Evolutionary conservation across 2,797 vertebrate species (phyloP).

Genomic region (Manis javanica): DNA sequence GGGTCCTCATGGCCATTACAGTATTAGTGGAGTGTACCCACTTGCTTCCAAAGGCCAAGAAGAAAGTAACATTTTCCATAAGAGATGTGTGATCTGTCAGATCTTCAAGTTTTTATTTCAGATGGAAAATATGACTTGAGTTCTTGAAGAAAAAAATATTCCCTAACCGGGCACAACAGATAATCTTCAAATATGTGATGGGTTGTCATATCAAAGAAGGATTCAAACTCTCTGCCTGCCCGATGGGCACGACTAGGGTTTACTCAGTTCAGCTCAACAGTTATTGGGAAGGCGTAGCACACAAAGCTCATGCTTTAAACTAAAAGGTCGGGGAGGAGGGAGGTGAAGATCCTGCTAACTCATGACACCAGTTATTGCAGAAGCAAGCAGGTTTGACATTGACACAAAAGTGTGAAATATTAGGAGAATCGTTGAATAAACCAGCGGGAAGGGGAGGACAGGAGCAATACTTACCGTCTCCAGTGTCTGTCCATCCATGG

Average conservation of each 20-base stretch:
- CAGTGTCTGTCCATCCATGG: neutral
- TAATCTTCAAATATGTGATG: conserved; percentile 54
- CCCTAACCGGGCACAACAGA: neutral
- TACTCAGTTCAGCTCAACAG: neutral
- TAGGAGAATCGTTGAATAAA: neutral
- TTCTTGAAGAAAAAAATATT: conserved; percentile 49
- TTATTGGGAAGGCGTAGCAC: neutral
- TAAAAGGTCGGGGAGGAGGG: neutral
- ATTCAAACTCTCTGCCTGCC: neutral
- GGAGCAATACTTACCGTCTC: neutral
- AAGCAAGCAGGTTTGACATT: conserved; percentile 32
- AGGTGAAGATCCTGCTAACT: neutral
- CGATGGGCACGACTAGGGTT: neutral
- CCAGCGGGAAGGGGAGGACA: conserved; percentile 12
- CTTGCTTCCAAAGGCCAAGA: conserved; percentile 43
- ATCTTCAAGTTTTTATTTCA: conserved; percentile 55
- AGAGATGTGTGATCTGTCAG: conserved; percentile 40
- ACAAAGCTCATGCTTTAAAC: neutral
- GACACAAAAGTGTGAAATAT: neutral
- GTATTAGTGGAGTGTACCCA: neutral
- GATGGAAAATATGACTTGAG: conserved; percentile 6
- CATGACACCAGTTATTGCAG: neutral
- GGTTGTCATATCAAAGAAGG: neutral
- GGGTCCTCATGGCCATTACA: neutral
- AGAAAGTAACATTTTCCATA: conserved; percentile 42